These are phyloP conservation scores for Neogale vison DNA, from an alignment of 2,113 vertebrate genomes.

Conservation along the genomic window DNA sequence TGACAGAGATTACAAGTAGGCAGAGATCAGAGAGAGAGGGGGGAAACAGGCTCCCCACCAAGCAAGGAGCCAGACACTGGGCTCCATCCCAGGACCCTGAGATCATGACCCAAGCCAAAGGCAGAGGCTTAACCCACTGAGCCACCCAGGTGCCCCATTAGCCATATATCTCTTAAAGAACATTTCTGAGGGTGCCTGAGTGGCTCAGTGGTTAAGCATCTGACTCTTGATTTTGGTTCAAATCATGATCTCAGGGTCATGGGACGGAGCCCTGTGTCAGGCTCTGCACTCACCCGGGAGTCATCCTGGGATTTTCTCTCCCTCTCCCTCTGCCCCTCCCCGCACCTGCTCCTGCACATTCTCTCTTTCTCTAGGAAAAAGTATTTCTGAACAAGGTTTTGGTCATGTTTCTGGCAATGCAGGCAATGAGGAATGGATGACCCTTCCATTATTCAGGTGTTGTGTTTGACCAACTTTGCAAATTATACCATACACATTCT, in stretches of 20 bases:
- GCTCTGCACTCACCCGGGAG: not conserved
- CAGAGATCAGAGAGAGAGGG: no score
- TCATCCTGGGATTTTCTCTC: not conserved
- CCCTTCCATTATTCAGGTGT: not conserved
- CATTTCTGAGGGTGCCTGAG: not conserved
- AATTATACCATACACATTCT: not conserved
- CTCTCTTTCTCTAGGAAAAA: not conserved
- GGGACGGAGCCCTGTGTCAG: not conserved
- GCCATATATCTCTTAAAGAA: not conserved
- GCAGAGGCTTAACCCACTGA: no score
- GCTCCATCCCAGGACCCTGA: no score
- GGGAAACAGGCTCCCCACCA: no score
- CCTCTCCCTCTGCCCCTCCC: not conserved
- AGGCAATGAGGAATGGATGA: not conserved
- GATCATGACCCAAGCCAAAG: no score
- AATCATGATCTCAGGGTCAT: not conserved
- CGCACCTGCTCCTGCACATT: not conserved
- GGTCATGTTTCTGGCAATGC: not conserved
- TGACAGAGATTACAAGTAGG: no score
- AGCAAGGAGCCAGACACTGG: no score
- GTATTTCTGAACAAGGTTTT: not conserved
- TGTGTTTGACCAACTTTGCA: not conserved
- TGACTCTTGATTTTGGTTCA: not conserved
- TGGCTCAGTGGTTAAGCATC: not conserved
- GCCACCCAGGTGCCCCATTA: not conserved